Evolutionary conservation across 2,113 vertebrate species (phyloP).

Genomic region (Saguinus imperator): DNA sequence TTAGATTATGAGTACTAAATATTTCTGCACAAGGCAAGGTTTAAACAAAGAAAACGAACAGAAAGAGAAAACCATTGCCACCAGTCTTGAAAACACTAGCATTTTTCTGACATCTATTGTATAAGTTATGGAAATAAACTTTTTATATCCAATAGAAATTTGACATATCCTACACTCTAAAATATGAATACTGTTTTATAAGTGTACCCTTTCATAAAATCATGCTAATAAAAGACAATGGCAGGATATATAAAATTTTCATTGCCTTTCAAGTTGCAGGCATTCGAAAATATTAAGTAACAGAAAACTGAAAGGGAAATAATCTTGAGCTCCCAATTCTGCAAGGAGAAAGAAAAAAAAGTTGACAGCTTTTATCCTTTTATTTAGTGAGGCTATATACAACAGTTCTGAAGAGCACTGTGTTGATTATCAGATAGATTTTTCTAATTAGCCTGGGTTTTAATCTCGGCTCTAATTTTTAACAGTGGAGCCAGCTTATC

Average conservation of each 20-base stretch:
- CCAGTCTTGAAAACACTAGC: neutral
- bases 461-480: neutral
- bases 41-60: slow-evolving; percentile 10
- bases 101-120: slow-evolving; percentile 15
- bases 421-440: neutral
- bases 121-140: slow-evolving; percentile 39
- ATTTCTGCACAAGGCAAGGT: neutral
- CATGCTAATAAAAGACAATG: slow-evolving; percentile 30
- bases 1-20: neutral
- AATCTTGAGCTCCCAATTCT: neutral
- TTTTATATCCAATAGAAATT: slow-evolving; percentile 43
- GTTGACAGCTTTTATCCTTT: neutral
- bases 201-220: slow-evolving; percentile 19
- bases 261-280: slow-evolving; percentile 7
- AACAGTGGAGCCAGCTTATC: neutral
- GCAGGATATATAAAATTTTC: slow-evolving; percentile 1
- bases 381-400: neutral
- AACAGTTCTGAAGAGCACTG: neutral
- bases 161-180: slow-evolving; percentile 18
- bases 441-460: neutral
- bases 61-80: neutral
- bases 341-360: neutral
- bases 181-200: slow-evolving; percentile 47
- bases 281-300: slow-evolving; percentile 37
- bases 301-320: neutral